Evolutionary conservation across 2,888 invertebrate genomes (phyloP).

Genomic region (Spisula subtruncata): DNA sequence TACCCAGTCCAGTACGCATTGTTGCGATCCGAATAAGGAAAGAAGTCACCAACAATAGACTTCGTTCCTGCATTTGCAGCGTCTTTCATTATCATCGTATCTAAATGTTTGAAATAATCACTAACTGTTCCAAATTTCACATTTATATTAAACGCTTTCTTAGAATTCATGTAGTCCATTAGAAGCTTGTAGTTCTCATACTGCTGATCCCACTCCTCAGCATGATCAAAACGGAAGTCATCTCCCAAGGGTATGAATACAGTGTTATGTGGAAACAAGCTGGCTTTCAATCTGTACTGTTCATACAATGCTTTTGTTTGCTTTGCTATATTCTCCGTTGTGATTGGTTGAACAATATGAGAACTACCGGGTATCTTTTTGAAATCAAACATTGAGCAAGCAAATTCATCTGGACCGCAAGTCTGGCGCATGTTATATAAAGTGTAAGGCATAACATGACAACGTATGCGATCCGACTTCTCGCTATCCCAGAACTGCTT

Average conservation of each 20-base stretch:
- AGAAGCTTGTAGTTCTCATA: slow-evolving; percentile 96
- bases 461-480: slow-evolving; percentile 90
- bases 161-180: slow-evolving; percentile 95
- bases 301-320: slow-evolving; percentile 94
- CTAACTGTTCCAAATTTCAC: slow-evolving; percentile 93
- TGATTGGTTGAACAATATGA: slow-evolving; percentile 94
- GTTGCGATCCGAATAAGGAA: slow-evolving; percentile 96
- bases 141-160: slow-evolving; percentile 90
- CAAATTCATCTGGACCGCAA: slow-evolving; percentile 97
- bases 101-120: slow-evolving; percentile 93
- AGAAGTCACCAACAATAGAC: slow-evolving; percentile 96
- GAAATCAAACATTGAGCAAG: slow-evolving; percentile 89
- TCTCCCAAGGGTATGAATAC: slow-evolving; percentile 98
- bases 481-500: slow-evolving; percentile 91
- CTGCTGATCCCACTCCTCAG: slow-evolving; percentile 97
- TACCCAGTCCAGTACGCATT: slow-evolving; percentile 98
- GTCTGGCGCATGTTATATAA: slow-evolving; percentile 98
- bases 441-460: slow-evolving; percentile 98
- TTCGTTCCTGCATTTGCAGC: slow-evolving; percentile 88
- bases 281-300: slow-evolving; percentile 96
- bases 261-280: slow-evolving; percentile 96
- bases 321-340: slow-evolving; percentile 93
- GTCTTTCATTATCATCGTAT: slow-evolving; percentile 28
- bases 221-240: slow-evolving; percentile 97
- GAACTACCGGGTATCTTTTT: slow-evolving; percentile 96